phyloP scores from a whole-genome alignment of 2,113 vertebrate genomes.

The Ochotona princeps region DNA sequence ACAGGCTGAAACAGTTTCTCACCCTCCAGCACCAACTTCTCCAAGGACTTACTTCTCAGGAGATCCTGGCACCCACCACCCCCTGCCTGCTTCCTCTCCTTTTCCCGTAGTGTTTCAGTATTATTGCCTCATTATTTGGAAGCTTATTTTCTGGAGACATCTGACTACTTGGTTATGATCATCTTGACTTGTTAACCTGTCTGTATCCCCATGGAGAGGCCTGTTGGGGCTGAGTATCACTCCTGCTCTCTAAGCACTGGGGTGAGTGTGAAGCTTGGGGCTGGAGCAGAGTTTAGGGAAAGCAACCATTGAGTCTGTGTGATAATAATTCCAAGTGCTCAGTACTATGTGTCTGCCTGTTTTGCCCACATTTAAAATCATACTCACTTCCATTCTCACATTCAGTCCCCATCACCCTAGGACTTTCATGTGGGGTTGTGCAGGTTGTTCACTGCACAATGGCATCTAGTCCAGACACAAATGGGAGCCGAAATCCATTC shows the following conservation, averaged over 20 bases:
- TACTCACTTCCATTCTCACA: not conserved
- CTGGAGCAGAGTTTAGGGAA: not conserved
- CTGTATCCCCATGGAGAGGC: constrained; percentile 78
- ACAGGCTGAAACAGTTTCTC: no score
- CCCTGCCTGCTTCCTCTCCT: no score
- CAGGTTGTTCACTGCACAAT: not conserved
- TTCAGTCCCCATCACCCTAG: not conserved
- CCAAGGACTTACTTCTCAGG: not conserved
- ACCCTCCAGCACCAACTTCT: not conserved
- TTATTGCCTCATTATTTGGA: not conserved
- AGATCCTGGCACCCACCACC: not conserved
- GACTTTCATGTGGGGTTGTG: not conserved
- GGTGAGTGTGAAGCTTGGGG: constrained; percentile 71
- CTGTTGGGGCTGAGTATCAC: constrained; percentile 87
- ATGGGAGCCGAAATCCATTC: not conserved
- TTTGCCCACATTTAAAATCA: not conserved
- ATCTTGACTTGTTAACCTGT: not conserved
- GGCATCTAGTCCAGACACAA: not conserved
- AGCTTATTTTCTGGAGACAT: not conserved
- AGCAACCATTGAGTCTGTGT: not conserved
- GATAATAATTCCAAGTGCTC: not conserved
- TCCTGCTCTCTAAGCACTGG: constrained; percentile 84
- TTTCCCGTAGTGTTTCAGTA: not conserved
- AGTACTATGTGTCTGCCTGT: not conserved
- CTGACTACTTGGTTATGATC: not conserved